Evolutionary conservation across 2,797 vertebrate genomes (phyloP).

Genomic region (Chloroceryle inda): DNA sequence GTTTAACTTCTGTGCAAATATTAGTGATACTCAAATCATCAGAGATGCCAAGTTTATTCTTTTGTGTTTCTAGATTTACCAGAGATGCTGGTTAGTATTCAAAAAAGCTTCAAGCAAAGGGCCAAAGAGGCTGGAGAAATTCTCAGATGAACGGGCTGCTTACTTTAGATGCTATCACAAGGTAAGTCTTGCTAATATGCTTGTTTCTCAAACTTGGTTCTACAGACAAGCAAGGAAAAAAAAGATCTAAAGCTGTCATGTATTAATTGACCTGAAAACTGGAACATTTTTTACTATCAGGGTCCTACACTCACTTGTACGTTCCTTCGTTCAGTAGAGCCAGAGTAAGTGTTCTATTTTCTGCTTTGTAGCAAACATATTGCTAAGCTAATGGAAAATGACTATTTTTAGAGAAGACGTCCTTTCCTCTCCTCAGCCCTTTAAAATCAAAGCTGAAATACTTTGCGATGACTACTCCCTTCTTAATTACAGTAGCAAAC

Average conservation of each 20-base stretch:
- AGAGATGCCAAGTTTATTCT: not conserved
- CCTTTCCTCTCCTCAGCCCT: not conserved
- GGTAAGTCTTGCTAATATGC: conserved; percentile 63
- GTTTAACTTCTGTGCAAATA: not conserved
- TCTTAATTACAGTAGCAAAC: not conserved
- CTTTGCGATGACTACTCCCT: not conserved
- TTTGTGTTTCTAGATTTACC: conserved; percentile 84
- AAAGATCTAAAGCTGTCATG: not conserved
- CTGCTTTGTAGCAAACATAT: not conserved
- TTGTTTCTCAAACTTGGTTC: not conserved
- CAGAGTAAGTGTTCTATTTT: not conserved
- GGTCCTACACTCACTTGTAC: not conserved
- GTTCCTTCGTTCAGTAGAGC: not conserved
- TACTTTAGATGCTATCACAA: conserved; percentile 88
- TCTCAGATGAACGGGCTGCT: conserved; percentile 87
- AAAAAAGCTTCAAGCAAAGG: conserved; percentile 89
- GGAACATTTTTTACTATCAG: not conserved
- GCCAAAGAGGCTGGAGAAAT: conserved; percentile 87
- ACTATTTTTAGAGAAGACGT: not conserved
- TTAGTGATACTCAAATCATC: not conserved
- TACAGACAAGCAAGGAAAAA: not conserved
- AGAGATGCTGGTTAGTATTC: conserved; percentile 87
- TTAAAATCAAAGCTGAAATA: not conserved
- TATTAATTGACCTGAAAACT: not conserved
- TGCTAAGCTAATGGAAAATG: not conserved